Conservation (phyloP, 2,113 vertebrate genomes). For the Meles meles region DNA sequence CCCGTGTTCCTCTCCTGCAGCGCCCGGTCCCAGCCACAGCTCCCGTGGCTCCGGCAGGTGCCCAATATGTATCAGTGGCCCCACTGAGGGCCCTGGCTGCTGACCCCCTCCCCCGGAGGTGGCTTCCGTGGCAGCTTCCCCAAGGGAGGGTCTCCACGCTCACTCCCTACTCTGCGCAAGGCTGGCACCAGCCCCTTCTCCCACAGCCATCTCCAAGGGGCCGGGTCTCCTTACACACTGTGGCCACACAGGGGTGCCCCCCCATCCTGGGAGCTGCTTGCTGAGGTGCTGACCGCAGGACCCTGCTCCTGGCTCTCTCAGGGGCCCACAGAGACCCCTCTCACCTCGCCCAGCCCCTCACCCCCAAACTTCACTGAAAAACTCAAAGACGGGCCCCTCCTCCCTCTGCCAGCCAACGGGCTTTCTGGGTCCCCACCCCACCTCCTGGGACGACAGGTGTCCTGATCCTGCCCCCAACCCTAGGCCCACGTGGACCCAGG, state of each 20-base stretch:
- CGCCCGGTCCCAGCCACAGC: too few species aligned
- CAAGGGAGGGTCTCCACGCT: neutral
- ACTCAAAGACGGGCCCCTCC: neutral
- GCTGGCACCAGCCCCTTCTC: neutral
- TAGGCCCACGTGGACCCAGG: neutral
- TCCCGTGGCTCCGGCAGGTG: too few species aligned
- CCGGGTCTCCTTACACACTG: neutral
- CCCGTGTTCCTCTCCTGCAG: neutral
- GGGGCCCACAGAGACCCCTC: neutral
- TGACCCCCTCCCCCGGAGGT: neutral
- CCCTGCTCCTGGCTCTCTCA: neutral
- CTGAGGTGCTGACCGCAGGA: neutral
- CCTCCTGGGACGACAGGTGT: neutral
- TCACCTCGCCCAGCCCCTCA: neutral
- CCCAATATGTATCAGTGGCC: neutral
- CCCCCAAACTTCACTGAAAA: neutral
- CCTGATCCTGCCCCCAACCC: neutral
- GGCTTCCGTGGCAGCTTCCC: too few species aligned
- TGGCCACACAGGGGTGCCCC: neutral
- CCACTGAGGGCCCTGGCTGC: neutral
- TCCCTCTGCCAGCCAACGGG: rapidly evolving
- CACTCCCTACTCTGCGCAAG: neutral
- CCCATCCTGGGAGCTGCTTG: neutral
- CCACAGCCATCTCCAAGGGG: neutral
- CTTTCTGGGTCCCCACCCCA: neutral